Conservation (phyloP, 1,140 invertebrate species). For the Cepaea nemoralis region DNA sequence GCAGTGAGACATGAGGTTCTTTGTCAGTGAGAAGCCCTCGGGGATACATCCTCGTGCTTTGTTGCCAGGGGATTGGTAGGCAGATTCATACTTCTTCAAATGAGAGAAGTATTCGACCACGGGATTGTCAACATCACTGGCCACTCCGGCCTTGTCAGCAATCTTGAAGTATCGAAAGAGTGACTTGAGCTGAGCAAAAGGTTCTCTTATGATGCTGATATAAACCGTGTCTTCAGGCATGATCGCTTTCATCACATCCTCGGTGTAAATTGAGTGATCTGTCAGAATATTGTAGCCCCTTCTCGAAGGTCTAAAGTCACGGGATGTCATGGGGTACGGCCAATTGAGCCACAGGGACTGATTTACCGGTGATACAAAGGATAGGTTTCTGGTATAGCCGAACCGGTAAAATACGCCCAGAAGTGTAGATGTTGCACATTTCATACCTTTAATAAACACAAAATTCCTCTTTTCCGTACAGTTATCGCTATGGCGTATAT, state of each 20-base stretch:
- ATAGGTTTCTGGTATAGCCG: constrained; percentile 51
- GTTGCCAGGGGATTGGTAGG: constrained; percentile 54
- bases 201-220: constrained; percentile 63
- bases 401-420: constrained; percentile 52
- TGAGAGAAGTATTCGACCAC: constrained; percentile 59
- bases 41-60: constrained; percentile 60
- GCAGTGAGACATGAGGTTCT: constrained; percentile 64
- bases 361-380: constrained; percentile 52
- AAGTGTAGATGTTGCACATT: constrained; percentile 58
- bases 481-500: not conserved
- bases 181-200: constrained; percentile 61
- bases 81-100: constrained; percentile 59
- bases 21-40: constrained; percentile 63
- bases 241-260: constrained; percentile 52
- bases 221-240: constrained; percentile 58
- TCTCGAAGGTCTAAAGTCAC: constrained; percentile 51
- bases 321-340: constrained; percentile 53
- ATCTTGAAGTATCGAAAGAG: constrained; percentile 61
- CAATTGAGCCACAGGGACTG: constrained; percentile 57
- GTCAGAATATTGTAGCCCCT: constrained; percentile 57
- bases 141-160: constrained; percentile 38
- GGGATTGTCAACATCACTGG: constrained; percentile 7
- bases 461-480: constrained; percentile 51
- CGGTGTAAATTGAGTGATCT: constrained; percentile 64
- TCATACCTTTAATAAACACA: constrained; percentile 61